Base-by-base conservation (phyloP, 2,797 vertebrate species). In the Leucoraja ocellata region DNA sequence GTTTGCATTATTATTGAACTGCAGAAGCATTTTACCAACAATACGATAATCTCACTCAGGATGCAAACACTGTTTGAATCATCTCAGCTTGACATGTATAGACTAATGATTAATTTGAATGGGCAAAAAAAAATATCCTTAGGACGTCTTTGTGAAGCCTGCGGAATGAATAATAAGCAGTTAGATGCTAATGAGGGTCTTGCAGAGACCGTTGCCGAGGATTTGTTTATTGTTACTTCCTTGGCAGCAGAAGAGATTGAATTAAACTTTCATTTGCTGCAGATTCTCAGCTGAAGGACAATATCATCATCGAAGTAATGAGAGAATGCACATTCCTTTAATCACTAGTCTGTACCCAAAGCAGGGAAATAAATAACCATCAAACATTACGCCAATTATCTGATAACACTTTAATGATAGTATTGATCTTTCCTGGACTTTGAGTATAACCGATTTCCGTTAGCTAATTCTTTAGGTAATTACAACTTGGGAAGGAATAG, bases 281-380 rank as follows among this genome's bases (percentile, higher is more conserved):
- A 39, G 7, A 74, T 21, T 76, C 76, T 76, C 46, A 76, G 39
- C 13, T 76, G 90, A 92, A 92, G 90, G 71, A 18, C 71, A 46
- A 92, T 39, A 76, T 92, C 4, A 13, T 5, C 39, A 58, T 23
- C 6, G 65, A 32, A 36, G 68, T 91, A 28, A 91, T 74, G 90
- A 74, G 68, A 74, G 23, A 65, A 91, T 54, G 36, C 90, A 91
- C 39, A 76, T 76, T 74, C 71, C 73, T 71, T 76, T 28, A 74
- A 76, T 92, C 90, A 58, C 68, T 13, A n/a, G 25, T 54, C 21
- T 28, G 71, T 39, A 76, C 14, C 71, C 90, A 76, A 92, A 14
- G 71, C 71, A 76, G 16, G 90, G 25, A 92, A 76, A 76, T 92
- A 92, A 91, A 92, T 91, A 92, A 92, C 65, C 25, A 76, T 92